Conservation (phyloP, 2,888 invertebrate species). For the Ophion ventricosus region DNA sequence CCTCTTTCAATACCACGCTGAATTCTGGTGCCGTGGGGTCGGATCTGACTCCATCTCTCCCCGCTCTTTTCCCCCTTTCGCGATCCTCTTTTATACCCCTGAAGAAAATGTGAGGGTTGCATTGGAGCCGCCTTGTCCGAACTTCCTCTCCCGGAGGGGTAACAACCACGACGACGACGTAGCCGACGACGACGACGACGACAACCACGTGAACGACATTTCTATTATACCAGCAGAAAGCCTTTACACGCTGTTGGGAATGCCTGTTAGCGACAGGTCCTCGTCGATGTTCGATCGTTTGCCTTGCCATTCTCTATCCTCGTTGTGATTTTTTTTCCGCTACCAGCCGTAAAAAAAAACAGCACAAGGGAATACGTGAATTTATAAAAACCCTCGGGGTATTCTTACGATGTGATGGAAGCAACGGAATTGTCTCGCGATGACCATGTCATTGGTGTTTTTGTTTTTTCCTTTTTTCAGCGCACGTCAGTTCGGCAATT, state of each 20-base stretch:
- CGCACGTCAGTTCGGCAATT: too few relatives aligned
- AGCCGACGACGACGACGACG: constrained; percentile 67
- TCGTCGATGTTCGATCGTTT: constrained; percentile 68
- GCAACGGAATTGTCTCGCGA: constrained; percentile 12
- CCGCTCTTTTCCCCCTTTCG: constrained; percentile 9
- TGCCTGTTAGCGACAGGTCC: constrained; percentile 69
- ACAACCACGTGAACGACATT: constrained; percentile 68
- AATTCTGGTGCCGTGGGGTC: constrained; percentile 49
- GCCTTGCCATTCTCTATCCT: constrained; percentile 60
- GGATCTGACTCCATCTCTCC: constrained; percentile 42
- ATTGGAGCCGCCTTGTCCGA: constrained; percentile 62
- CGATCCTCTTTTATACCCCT: constrained; percentile 51
- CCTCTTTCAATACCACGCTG: constrained; percentile 48
- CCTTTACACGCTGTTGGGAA: constrained; percentile 68
- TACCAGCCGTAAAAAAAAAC: constrained; percentile 31
- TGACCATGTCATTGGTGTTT: constrained; percentile 7
- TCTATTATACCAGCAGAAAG: constrained; percentile 67
- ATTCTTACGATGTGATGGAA: constrained; percentile 2
- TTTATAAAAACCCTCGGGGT: constrained; percentile 21
- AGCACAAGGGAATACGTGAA: constrained; percentile 31
- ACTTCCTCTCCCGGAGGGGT: constrained; percentile 54
- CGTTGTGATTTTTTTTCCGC: constrained; percentile 47
- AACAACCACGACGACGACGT: constrained; percentile 47
- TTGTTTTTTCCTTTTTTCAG: too few relatives aligned
- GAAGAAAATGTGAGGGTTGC: constrained; percentile 61